These are phyloP conservation scores for Galago senegalensis DNA, from an alignment of 2,797 vertebrate species.

Conservation along the genomic window DNA sequence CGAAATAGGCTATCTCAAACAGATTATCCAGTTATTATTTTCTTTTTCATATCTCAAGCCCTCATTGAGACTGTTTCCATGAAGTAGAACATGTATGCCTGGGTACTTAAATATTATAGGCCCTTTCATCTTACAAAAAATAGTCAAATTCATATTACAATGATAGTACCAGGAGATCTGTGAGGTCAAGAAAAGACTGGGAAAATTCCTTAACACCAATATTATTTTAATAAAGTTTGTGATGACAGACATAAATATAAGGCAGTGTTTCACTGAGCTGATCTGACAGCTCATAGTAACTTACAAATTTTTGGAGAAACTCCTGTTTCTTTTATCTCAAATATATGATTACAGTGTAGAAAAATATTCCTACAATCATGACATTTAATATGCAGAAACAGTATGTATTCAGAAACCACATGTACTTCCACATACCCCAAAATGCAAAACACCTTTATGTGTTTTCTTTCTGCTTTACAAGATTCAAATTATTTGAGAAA, in stretches of 20 bases:
- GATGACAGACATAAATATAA: slow-evolving; percentile 70
- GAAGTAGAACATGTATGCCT: neutral
- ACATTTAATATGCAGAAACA: neutral
- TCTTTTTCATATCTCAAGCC: neutral
- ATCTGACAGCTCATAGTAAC: slow-evolving; percentile 59
- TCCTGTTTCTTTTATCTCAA: slow-evolving; percentile 50
- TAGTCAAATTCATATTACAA: slow-evolving; percentile 51
- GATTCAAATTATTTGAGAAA: neutral
- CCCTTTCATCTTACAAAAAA: slow-evolving; percentile 44
- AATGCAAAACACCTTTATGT: neutral
- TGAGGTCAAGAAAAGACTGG: slow-evolving; percentile 57
- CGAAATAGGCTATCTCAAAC: neutral
- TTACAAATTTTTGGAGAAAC: slow-evolving; percentile 63
- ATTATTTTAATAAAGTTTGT: slow-evolving; percentile 63
- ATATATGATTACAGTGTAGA: neutral
- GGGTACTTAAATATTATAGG: slow-evolving; percentile 35
- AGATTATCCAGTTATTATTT: neutral
- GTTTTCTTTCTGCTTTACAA: neutral
- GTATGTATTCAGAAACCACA: neutral
- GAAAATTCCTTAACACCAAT: slow-evolving; percentile 55
- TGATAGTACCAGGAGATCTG: slow-evolving; percentile 52
- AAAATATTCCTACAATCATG: neutral
- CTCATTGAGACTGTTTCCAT: slow-evolving; percentile 6
- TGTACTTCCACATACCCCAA: neutral
- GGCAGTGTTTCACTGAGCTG: slow-evolving; percentile 54